Percentiles rank a stretch among this genome's conserved stretches.
Conservation (phyloP, 2,797 vertebrate genomes). For the Adelosebastes latens region DNA sequence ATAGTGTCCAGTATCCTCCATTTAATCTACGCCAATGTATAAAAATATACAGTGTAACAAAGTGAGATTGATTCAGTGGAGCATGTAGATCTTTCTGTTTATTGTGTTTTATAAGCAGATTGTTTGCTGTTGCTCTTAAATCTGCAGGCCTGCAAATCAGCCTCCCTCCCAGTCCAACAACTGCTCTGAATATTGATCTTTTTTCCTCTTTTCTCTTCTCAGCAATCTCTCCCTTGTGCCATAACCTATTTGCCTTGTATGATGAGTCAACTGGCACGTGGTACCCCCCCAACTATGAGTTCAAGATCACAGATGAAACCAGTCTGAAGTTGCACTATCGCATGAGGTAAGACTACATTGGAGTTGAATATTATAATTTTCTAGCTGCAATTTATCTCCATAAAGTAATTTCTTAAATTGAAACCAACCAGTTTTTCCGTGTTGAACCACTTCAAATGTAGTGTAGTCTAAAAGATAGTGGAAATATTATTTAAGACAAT, state of each 20-base stretch:
- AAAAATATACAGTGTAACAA: background rate
- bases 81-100: background rate
- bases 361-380: background rate
- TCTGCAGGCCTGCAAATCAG: background rate
- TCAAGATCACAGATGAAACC: constrained; percentile 89
- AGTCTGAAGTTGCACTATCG: constrained; percentile 90
- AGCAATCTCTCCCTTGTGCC: constrained; percentile 96
- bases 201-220: constrained; percentile 17
- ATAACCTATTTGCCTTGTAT: constrained; percentile 95
- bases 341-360: constrained; percentile 88
- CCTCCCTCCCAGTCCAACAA: background rate
- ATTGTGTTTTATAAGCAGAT: background rate
- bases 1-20: background rate
- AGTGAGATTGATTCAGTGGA: background rate
- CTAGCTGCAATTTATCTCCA: background rate
- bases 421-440: background rate
- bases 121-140: background rate
- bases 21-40: background rate
- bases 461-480: background rate
- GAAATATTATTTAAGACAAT: background rate
- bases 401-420: background rate
- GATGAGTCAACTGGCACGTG: constrained; percentile 87
- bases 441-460: background rate
- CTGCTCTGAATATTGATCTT: background rate
- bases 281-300: constrained; percentile 91